These are phyloP conservation scores for Drosophila greeni DNA, from an alignment of 2,888 invertebrate species.

Conservation along the genomic window DNA sequence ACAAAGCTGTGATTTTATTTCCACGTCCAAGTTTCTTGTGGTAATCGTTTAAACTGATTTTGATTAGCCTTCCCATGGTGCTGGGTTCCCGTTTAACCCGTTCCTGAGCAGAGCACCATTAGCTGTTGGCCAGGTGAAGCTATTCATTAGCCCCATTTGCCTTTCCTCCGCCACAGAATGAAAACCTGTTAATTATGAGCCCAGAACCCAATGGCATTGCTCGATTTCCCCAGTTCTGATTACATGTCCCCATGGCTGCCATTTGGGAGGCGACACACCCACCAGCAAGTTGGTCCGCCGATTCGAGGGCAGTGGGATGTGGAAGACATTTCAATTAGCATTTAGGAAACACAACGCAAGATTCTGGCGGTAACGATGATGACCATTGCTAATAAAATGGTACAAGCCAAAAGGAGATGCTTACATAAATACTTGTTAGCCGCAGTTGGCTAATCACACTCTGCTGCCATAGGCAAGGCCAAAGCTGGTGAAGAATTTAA, in stretches of 20 bases:
- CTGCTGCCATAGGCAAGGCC: conserved; percentile 24
- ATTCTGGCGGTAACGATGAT: conserved; percentile 41
- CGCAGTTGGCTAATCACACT: conserved; percentile 25
- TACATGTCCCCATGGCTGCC: conserved; percentile 30
- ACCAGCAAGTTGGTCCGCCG: conserved; percentile 5
- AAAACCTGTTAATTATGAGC: conserved; percentile 39
- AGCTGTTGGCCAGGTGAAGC: conserved; percentile 7
- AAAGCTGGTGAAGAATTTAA: conserved; percentile 21
- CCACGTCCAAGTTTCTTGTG: conserved; percentile 10
- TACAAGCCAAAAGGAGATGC: conserved; percentile 29
- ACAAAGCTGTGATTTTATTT: conserved; percentile 22
- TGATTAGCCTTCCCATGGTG: conserved; percentile 12
- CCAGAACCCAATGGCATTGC: conserved; percentile 29
- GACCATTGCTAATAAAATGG: conserved; percentile 51
- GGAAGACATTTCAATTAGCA: conserved; percentile 49
- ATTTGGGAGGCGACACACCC: conserved; percentile 39
- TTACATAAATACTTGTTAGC: conserved; percentile 75
- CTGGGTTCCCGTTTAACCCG: conserved; percentile 17
- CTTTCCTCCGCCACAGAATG: conserved; percentile 29
- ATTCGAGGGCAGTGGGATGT: conserved; percentile 19
- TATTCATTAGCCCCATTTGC: conserved; percentile 37
- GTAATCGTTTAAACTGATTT: conserved; percentile 21
- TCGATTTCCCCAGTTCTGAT: conserved; percentile 39
- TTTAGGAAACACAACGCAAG: conserved; percentile 43
- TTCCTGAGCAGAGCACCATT: conserved; percentile 11